Conservation (phyloP, 37 sponge, comb jelly and placozoan genomes). For the Geodia barretti region DNA sequence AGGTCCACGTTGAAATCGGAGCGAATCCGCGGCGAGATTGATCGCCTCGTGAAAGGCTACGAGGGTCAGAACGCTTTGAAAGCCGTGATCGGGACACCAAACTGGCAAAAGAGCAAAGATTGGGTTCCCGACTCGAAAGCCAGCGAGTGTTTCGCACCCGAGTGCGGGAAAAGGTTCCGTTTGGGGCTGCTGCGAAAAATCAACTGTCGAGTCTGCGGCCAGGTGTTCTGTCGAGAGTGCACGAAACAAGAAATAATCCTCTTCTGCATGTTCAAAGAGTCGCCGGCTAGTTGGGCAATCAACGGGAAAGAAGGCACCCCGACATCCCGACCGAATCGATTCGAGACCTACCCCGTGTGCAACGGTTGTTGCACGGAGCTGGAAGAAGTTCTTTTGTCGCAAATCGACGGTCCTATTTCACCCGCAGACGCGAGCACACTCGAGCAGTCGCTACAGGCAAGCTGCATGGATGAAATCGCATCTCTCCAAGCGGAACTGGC, state of each 20-base stretch:
- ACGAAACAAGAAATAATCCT: slow-evolving; percentile 43
- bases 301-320: slow-evolving; percentile 51
- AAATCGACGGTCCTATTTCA: not conserved
- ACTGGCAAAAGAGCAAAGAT: slow-evolving; percentile 40
- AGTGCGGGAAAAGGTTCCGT: not conserved
- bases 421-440: not conserved
- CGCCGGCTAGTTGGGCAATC: slow-evolving; percentile 44
- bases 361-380: slow-evolving; percentile 26
- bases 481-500: slow-evolving; percentile 18
- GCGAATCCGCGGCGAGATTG: not conserved
- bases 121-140: slow-evolving; percentile 35
- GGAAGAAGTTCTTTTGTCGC: not conserved
- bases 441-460: no score
- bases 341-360: slow-evolving; percentile 18
- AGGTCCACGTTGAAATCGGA: not conserved
- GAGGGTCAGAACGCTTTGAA: slow-evolving; percentile 1
- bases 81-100: slow-evolving; percentile 41
- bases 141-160: slow-evolving; percentile 22
- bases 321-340: not conserved
- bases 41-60: slow-evolving; percentile 29
- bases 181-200: slow-evolving; percentile 36
- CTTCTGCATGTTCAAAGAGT: slow-evolving; percentile 12
- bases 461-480: slow-evolving; percentile 38
- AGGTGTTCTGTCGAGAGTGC: slow-evolving; percentile 58
- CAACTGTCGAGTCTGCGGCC: slow-evolving; percentile 74